Evolutionary conservation across 2,888 invertebrate genomes (phyloP).

Genomic region (Julus scandinavius): DNA sequence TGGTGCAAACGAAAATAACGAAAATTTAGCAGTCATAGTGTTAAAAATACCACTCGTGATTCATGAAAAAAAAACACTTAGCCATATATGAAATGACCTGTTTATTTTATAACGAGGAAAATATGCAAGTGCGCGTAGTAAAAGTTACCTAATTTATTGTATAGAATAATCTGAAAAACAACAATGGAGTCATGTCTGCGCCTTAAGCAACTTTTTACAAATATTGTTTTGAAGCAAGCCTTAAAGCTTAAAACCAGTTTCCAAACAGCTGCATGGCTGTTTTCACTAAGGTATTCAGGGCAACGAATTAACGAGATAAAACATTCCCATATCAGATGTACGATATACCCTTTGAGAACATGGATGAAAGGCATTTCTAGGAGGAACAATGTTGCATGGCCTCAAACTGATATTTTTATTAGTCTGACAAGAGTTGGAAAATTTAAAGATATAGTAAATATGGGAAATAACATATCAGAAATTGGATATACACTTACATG

Average conservation of each 20-base stretch:
- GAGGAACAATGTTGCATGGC: background rate
- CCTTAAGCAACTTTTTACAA: background rate
- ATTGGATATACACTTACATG: too few species aligned
- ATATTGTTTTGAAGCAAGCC: background rate
- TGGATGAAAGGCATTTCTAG: background rate
- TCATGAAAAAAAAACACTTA: slow-evolving; percentile 17
- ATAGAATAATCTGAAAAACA: background rate
- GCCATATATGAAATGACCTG: slow-evolving; percentile 19
- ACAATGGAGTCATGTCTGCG: slow-evolving; percentile 9
- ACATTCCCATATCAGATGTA: background rate
- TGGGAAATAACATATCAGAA: too few species aligned
- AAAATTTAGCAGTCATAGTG: background rate
- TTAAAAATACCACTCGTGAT: background rate
- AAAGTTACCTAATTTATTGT: slow-evolving; percentile 26
- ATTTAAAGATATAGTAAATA: too few species aligned
- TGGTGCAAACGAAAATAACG: background rate
- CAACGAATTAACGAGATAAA: background rate
- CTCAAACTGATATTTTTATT: background rate
- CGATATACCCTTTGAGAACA: background rate
- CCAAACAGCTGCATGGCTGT: background rate
- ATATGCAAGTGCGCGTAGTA: slow-evolving; percentile 24
- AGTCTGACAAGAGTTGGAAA: too few species aligned
- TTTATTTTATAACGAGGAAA: slow-evolving; percentile 8
- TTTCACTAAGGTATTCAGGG: background rate
- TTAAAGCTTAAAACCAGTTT: background rate